Conservation (phyloP, 2,113 vertebrate genomes). For the Cebus imitator region DNA sequence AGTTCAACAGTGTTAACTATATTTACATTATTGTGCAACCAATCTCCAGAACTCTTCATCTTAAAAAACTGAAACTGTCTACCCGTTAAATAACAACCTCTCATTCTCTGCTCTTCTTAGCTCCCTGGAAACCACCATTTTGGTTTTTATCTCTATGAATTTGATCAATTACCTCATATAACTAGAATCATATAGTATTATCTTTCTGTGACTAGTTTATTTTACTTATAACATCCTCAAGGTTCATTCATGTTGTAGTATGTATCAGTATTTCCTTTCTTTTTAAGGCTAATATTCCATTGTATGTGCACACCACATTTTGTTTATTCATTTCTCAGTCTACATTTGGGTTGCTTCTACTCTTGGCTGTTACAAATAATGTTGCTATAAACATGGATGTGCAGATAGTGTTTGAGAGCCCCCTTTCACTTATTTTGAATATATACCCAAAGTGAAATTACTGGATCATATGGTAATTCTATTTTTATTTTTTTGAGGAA, state of each 20-base stretch:
- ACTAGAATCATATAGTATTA: neutral
- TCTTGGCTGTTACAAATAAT: neutral
- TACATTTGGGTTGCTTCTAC: neutral
- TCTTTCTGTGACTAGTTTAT: neutral
- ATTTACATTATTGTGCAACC: neutral
- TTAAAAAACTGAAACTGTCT: neutral
- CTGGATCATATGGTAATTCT: neutral
- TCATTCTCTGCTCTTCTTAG: neutral
- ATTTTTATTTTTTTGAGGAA: neutral
- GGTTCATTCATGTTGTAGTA: neutral
- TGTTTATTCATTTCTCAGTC: neutral
- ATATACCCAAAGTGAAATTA: neutral
- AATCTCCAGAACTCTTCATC: neutral
- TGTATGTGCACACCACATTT: neutral
- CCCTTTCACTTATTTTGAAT: neutral
- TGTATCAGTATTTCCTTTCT: neutral
- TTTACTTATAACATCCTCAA: neutral
- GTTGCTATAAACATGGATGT: neutral
- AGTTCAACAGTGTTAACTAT: neutral
- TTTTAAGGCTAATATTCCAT: neutral
- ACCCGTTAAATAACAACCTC: neutral
- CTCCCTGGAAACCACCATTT: neutral
- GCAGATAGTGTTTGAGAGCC: neutral
- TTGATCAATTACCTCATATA: neutral
- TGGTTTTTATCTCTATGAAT: neutral